phyloP scores from a whole-genome alignment of 2,888 invertebrate genomes.

The Imbricaverruca yamaguchii region DNA sequence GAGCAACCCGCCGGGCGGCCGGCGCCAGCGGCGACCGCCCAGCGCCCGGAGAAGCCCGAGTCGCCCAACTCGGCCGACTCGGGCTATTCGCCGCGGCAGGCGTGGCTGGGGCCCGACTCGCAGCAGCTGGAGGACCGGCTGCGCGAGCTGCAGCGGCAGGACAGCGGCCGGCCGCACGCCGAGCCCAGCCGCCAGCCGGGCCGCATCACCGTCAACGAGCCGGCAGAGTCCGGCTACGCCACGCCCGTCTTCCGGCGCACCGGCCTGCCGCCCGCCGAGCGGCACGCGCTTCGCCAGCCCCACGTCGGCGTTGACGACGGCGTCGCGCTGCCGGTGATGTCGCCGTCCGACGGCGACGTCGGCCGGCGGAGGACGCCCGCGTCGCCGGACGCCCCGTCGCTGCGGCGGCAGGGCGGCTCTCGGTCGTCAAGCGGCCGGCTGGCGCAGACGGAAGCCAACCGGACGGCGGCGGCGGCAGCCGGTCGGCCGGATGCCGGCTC shows the following conservation, averaged over 20 bases:
- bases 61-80: conserved; percentile 28
- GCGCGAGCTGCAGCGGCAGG: conserved; percentile 22
- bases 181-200: background rate
- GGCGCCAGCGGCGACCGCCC: too few species aligned
- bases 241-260: background rate
- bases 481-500: background rate
- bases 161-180: background rate
- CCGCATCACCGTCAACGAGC: background rate
- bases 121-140: conserved; percentile 27
- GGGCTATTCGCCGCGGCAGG: conserved; percentile 29
- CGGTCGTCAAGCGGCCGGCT: too few species aligned
- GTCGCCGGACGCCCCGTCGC: too few species aligned
- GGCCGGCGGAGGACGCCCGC: too few species aligned
- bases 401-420: too few species aligned
- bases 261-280: too few species aligned
- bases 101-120: conserved; percentile 31
- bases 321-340: too few species aligned
- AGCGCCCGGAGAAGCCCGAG: background rate
- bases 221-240: background rate
- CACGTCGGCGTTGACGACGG: too few species aligned
- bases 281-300: too few species aligned
- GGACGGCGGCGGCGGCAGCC: background rate
- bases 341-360: too few species aligned
- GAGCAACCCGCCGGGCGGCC: too few species aligned
- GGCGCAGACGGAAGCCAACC: background rate